Base-by-base conservation (phyloP, 2,888 invertebrate species). In the Brachyopa scutellaris region DNA sequence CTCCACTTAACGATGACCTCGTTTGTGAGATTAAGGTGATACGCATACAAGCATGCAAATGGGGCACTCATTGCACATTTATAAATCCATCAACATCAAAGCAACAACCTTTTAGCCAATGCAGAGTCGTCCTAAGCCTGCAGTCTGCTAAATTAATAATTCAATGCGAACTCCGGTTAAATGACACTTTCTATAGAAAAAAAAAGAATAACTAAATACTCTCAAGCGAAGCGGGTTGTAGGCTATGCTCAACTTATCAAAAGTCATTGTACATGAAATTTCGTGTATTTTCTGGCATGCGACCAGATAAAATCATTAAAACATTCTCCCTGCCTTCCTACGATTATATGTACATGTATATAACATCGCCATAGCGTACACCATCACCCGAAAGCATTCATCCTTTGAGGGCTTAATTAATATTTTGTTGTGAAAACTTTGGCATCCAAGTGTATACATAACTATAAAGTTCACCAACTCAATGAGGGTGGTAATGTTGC, bases 281-380 rank as follows among this genome's bases (percentile, higher is more conserved):
- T 29, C n/a, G 9, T 55, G 47, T 21, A 29, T 23, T 59, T 49
- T 69, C 70, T 70, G 77, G 77, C 69, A 77, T 55, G 31, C 15
- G 31, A 51, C 64, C 76, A 77, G 31, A 49, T 45, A 15, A 69
- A 76, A 69, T 55, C 53, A 69, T 47, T 76, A 42, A 69, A 62
- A 26, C 13, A 47, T 38, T 47, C 29, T 13, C 2, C 42, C 29
- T 45, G 45, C 26, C 8, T 51, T 33, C 47, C n/a, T 26, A n/a
- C n/a, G 26, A 26, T 5, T 42, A 8, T 15, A 23, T 51, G 17
- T 21, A 29, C 6, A 26, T 21, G 53, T 33, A 26, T 42, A 7
- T 19, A 5, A 19, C 23, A 42, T 53, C 31, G n/a, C n/a, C n/a
- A n/a, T n/a, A n/a, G n/a, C n/a, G n/a, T n/a, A 42, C 42, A 26